Base-by-base conservation (phyloP, 2,113 vertebrate species). In the Sturnus vulgaris region DNA sequence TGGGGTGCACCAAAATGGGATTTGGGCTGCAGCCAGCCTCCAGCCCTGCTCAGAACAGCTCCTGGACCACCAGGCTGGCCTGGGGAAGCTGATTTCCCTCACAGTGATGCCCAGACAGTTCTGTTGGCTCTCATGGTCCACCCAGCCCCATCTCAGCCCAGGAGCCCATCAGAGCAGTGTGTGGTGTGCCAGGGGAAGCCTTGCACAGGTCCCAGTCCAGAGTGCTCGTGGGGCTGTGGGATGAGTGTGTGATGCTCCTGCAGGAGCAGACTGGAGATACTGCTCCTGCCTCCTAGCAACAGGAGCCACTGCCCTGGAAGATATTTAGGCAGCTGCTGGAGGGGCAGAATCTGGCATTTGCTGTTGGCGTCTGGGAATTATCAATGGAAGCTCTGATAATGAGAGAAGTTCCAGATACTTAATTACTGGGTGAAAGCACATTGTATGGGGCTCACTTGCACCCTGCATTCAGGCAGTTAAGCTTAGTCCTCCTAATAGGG, bases 371-470 rank as follows among this genome's bases (percentile, higher is more conserved):
- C 77, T 88, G 82, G 66, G 50, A 95, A 49, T 50, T 70, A 71
- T 63, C 71, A 70, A 15, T 86, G 72, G 83, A 92, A 96, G 59
- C 52, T 72, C 65, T 88, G 75, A 82, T 80, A 94, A 96, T 97
- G 92, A 92, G 82, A 22, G 65, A 77, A 91, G 47, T 65, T 31
- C 70, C 83, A 65, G 42, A 37, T 93, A 82, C 95, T 97, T 95
- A 96, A 95, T 96, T 83, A 35, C 72, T 55, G 25, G 47, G 40
- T 63, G n/a, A 47, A 57, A 40, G 12, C 37, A 17, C 17, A 9
- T 4, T 8, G 23, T 30, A 18, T 22, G 27, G 46, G 64, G 47
- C 53, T 50, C 1, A 2, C 40, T 70, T n/a, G 71, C 46, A 17
- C 25, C 15, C 65, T 28, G 50, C 37, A 13, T 12, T 53, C 71